Evolutionary conservation across 2,113 vertebrate species (phyloP).

Genomic region (Myodes glareolus): DNA sequence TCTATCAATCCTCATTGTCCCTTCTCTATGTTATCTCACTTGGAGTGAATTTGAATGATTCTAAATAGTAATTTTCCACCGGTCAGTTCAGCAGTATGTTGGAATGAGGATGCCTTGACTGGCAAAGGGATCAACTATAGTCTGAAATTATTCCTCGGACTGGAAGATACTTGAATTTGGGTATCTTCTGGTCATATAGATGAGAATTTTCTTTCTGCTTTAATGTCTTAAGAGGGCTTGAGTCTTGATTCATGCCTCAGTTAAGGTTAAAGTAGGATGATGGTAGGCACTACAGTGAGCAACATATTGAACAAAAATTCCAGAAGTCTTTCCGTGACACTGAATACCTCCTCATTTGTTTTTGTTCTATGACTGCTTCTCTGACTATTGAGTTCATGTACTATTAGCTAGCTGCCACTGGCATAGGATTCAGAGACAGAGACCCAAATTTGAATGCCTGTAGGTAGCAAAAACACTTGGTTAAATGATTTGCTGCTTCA

Average conservation of each 20-base stretch:
- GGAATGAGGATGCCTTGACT: neutral
- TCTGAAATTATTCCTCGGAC: neutral
- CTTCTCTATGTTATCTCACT: neutral
- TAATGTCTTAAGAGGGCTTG: neutral
- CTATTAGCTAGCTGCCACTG: neutral
- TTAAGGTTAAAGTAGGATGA: neutral
- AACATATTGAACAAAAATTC: neutral
- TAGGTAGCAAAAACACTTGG: neutral
- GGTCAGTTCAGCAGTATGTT: neutral
- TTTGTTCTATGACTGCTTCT: neutral
- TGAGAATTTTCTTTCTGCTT: neutral
- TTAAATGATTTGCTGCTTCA: neutral
- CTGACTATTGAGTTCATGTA: neutral
- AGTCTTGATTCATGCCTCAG: neutral
- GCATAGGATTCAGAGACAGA: neutral
- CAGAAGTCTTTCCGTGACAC: neutral
- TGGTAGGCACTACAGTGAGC: neutral
- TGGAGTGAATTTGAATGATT: slow-evolving; percentile 9
- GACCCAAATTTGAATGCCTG: neutral
- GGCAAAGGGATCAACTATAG: neutral
- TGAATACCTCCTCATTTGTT: neutral
- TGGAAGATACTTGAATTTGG: neutral
- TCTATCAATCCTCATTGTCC: neutral
- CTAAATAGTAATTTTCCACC: slow-evolving; percentile 34
- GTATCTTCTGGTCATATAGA: neutral